Conservation (phyloP, 2,888 invertebrate species). For the Meganola albula region DNA sequence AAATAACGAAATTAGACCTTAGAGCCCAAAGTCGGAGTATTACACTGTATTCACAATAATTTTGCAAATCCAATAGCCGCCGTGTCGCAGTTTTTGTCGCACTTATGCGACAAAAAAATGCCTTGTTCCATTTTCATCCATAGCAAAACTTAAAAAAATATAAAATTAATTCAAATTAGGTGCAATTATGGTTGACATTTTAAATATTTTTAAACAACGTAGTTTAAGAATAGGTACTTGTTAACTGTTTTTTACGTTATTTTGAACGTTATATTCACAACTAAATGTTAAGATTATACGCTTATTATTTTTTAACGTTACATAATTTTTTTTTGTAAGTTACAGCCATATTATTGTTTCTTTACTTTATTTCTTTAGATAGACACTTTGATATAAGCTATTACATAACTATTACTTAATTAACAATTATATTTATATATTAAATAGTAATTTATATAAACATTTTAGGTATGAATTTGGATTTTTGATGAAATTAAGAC, state of each 20-base stretch:
- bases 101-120: no score
- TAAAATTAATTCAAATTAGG: no score
- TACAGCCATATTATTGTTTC: conserved; percentile 59
- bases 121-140: no score
- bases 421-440: conserved; percentile 29
- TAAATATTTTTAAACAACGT: conserved; percentile 13
- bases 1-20: no score
- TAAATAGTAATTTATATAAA: conserved; percentile 32
- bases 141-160: no score
- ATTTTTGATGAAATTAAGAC: conserved; percentile 56
- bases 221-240: conserved; percentile 8
- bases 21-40: no score
- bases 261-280: conserved; percentile 25
- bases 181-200: conserved; percentile 11
- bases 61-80: no score
- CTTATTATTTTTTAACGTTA: conserved; percentile 62
- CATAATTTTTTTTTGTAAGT: conserved; percentile 39
- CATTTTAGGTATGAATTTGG: conserved; percentile 26
- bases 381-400: no score
- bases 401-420: no score
- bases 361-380: conserved; percentile 24
- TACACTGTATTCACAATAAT: no score
- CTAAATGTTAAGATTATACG: conserved; percentile 48
- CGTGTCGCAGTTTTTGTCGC: no score
- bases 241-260: conserved; percentile 28